A percentile compares a stretch with the other conserved stretches of the same genome.
phyloP scores from a whole-genome alignment of 2,888 invertebrate genomes.

The Callinectes sapidus region DNA sequence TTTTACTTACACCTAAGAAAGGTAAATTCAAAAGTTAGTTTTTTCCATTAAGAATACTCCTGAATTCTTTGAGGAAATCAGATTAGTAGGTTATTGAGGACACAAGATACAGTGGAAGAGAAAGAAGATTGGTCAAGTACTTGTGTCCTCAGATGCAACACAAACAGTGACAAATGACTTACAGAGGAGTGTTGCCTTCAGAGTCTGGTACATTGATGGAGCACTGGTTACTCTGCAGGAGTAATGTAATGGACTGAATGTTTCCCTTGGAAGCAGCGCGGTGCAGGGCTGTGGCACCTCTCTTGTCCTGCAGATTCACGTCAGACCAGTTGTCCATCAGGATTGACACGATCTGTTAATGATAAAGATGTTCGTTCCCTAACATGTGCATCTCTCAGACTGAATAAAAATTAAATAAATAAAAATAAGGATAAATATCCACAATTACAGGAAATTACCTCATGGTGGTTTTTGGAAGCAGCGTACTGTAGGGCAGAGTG shows the following conservation, averaged over 20 bases:
- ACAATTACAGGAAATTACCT: constrained; percentile 77
- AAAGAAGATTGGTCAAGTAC: background rate
- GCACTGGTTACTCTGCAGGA: constrained; percentile 79
- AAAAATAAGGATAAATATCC: background rate
- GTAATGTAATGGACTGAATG: constrained; percentile 81
- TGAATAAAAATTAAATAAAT: background rate
- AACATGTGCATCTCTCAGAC: too few relatives aligned
- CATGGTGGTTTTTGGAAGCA: constrained; percentile 87
- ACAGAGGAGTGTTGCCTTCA: constrained; percentile 87
- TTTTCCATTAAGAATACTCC: too few relatives aligned
- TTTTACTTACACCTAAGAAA: too few relatives aligned
- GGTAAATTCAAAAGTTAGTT: too few relatives aligned
- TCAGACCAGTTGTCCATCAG: constrained; percentile 83
- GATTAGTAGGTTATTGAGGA: too few relatives aligned
- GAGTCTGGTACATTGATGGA: constrained; percentile 81
- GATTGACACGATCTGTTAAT: constrained; percentile 81
- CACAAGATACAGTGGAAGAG: too few relatives aligned
- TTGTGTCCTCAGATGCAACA: background rate
- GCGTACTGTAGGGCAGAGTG: constrained; percentile 91
- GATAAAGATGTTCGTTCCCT: background rate
- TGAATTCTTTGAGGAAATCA: too few relatives aligned
- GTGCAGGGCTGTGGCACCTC: constrained; percentile 86
- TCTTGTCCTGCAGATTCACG: constrained; percentile 82
- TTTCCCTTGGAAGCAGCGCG: constrained; percentile 88
- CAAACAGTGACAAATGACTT: constrained; percentile 75